A percentile compares a stretch with the other conserved stretches of the same genome.
Evolutionary conservation across 2,113 vertebrate species (phyloP).

Genomic region (Pseudolaguvia tuberculata): DNA sequence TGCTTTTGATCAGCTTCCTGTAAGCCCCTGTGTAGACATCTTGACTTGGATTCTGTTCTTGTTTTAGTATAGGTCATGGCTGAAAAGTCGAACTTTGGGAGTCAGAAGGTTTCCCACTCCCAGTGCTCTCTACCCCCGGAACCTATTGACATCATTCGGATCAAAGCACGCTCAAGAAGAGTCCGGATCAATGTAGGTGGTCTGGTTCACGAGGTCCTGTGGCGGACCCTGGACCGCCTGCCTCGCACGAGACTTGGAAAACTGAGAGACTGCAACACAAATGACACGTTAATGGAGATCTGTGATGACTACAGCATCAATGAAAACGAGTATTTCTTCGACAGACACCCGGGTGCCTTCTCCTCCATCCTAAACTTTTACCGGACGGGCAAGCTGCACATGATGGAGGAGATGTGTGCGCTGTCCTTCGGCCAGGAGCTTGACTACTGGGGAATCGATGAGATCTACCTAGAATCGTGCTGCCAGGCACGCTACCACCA

Average conservation of each 20-base stretch:
- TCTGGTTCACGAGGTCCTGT: constrained; percentile 93
- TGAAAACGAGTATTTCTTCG: constrained; percentile 96
- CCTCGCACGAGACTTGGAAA: constrained; percentile 89
- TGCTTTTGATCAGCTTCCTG: not conserved
- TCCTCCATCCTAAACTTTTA: constrained; percentile 99
- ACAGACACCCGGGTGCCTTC: constrained; percentile 93
- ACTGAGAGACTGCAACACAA: constrained; percentile 92
- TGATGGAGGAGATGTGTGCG: constrained; percentile 99
- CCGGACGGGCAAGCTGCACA: constrained; percentile 95
- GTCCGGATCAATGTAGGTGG: constrained; percentile 93
- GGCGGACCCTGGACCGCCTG: constrained; percentile 94
- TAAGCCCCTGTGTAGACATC: constrained; percentile 17
- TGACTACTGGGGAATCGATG: constrained; percentile 98
- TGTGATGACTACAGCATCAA: constrained; percentile 92
- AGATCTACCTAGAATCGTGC: constrained; percentile 97
- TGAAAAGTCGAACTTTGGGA: constrained; percentile 72
- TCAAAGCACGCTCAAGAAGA: constrained; percentile 83
- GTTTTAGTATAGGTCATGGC: constrained; percentile 71
- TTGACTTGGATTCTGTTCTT: constrained; percentile 25
- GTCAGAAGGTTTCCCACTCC: constrained; percentile 72
- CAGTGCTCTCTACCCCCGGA: constrained; percentile 81
- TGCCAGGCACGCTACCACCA: constrained; percentile 97
- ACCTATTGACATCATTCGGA: constrained; percentile 89
- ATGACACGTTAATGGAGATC: constrained; percentile 89
- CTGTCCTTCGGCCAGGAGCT: constrained; percentile 98